A percentile compares a stretch with the other conserved stretches of the same genome.
These are phyloP conservation scores for Zaprionus lineosus DNA, from an alignment of 2,888 invertebrate genomes.

Conservation along the genomic window DNA sequence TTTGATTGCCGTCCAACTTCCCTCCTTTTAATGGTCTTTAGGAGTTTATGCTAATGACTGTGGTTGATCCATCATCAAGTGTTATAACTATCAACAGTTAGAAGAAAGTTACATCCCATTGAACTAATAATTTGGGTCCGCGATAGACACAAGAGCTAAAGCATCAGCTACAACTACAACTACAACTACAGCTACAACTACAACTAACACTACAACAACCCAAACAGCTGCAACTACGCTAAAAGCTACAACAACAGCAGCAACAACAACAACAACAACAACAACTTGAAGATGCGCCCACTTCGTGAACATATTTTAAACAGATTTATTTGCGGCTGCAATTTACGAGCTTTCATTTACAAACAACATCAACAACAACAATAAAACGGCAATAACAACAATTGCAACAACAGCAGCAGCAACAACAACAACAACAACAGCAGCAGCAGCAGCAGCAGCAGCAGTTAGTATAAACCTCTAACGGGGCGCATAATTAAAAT, in stretches of 20 bases:
- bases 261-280: too few species aligned
- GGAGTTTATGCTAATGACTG: background rate
- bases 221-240: too few species aligned
- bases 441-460: conserved; percentile 14
- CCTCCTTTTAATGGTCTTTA: too few species aligned
- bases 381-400: conserved; percentile 13
- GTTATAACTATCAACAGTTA: conserved; percentile 23
- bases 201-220: too few species aligned
- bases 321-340: conserved; percentile 76
- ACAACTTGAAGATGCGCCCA: conserved; percentile 14
- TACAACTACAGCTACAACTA: too few species aligned
- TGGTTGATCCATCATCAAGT: conserved; percentile 15
- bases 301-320: conserved; percentile 61
- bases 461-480: conserved; percentile 49
- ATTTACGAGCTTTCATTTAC: conserved; percentile 59
- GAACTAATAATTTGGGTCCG: conserved; percentile 41
- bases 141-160: too few species aligned
- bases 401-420: conserved; percentile 17
- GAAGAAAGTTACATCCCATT: conserved; percentile 34
- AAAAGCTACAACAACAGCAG: too few species aligned
- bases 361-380: conserved; percentile 14
- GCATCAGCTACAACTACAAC: too few species aligned
- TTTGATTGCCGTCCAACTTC: too few species aligned
- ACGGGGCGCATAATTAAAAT: conserved; percentile 75
- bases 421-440: conserved; percentile 23